Evolutionary conservation across 2,113 vertebrate genomes (phyloP), one percentile per base, ranked within the genome.

Genomic region (Myxocyprinus asiaticus): DNA sequence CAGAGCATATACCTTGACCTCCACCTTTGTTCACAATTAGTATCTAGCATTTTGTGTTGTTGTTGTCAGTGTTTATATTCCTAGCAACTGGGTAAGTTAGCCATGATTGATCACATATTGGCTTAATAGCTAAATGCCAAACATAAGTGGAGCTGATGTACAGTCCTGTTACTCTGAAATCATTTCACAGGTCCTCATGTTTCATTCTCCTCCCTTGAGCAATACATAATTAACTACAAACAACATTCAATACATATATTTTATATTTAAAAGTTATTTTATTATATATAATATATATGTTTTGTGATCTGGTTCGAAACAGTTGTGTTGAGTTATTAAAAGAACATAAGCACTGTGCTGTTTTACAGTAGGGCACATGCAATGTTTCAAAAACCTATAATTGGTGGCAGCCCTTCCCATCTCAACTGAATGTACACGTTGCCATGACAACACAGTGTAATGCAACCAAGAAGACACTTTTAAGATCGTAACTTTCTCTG

Each of bases 311-410:
- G 47, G 77, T 65, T 58, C 64, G 48, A 89, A 75, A 88, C 84
- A 85, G 65, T 75, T 86, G 81, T 90, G 83, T 91, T 85, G 66
- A 84, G 84, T 90, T 84, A 64, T 70, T 77, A 86, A 85, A 85
- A 33, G 22, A 81, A 89, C 86, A 85, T 86, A 87, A 92, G 85
- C 91, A 92, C 91, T 92, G 90, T 92, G 91, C 89, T 87, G 88
- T 88, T 82, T 86, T 81, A 85, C 85, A 78, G 79, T 81, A 85
- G 80, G 87, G 81, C 87, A 88, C 87, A 87, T 50, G 22, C 22
- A 33, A 33, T 33, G 61, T 88, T 87, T 84, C 76, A 85, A 91
- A 91, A 90, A 92, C 90, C 90, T 91, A 89, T 81, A 63, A 72
- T 83, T 83, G 50, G 69, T 10, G 86, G 87, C 76, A 51, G 80